Evolutionary conservation across 1,140 invertebrate genomes (phyloP).

Genomic region (Prorops nasuta): DNA sequence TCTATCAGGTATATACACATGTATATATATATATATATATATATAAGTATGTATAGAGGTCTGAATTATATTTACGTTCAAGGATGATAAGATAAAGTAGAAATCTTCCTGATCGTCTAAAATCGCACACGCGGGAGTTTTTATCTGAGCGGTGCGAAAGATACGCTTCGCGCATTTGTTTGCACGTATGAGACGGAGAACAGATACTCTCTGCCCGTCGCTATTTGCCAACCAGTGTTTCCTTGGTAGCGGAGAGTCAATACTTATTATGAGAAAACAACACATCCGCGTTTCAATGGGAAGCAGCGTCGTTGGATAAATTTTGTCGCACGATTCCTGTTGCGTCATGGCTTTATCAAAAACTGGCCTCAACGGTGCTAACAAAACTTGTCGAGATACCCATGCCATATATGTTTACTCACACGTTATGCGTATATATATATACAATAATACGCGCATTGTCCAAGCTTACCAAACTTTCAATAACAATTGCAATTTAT

Average conservation of each 20-base stretch:
- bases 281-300: constrained; percentile 11
- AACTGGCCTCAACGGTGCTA: too few relatives aligned
- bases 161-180: constrained; percentile 25
- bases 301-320: constrained; percentile 10
- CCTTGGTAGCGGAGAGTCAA: constrained; percentile 24
- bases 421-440: too few relatives aligned
- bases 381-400: too few relatives aligned
- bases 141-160: constrained; percentile 17
- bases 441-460: too few relatives aligned
- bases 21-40: too few relatives aligned
- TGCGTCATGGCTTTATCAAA: constrained; percentile 6
- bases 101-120: constrained; percentile 27
- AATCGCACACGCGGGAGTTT: constrained; percentile 14
- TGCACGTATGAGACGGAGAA: constrained; percentile 13
- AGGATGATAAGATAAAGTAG: constrained; percentile 27
- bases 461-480: too few relatives aligned
- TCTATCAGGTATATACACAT: too few relatives aligned
- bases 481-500: too few relatives aligned
- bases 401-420: too few relatives aligned
- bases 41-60: too few relatives aligned
- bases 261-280: constrained; percentile 22
- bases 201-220: constrained; percentile 5
- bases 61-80: constrained; percentile 22
- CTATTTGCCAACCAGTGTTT: constrained; percentile 19
- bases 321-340: constrained; percentile 2